These are phyloP conservation scores for Aphelenchoides bicaudatus DNA, from an alignment of 2,888 invertebrate species.

Conservation along the genomic window DNA sequence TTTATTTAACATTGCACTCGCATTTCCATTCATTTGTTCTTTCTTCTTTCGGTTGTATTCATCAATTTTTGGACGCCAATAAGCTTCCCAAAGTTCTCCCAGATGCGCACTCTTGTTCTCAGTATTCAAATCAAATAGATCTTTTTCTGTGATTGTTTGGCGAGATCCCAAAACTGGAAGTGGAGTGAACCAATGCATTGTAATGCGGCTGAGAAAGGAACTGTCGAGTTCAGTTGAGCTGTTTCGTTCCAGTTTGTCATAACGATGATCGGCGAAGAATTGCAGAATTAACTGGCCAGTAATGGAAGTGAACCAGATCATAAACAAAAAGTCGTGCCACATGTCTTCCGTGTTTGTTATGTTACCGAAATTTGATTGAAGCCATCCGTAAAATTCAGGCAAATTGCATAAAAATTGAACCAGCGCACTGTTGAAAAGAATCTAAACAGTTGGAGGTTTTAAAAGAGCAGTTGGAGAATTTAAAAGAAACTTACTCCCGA, in stretches of 20 bases:
- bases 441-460: too few species aligned
- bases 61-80: slow-evolving; percentile 43
- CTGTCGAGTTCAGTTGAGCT: slow-evolving; percentile 42
- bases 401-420: slow-evolving; percentile 72
- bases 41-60: slow-evolving; percentile 26
- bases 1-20: too few species aligned
- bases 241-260: slow-evolving; percentile 30
- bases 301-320: slow-evolving; percentile 39
- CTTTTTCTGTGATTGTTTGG: slow-evolving; percentile 42
- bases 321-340: slow-evolving; percentile 30
- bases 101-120: slow-evolving; percentile 39
- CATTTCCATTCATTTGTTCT: slow-evolving; percentile 23
- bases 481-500: too few species aligned
- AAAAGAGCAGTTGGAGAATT: too few species aligned
- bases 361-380: slow-evolving; percentile 25
- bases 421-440: slow-evolving; percentile 85
- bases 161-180: slow-evolving; percentile 44
- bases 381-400: slow-evolving; percentile 51
- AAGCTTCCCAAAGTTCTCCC: slow-evolving; percentile 40
- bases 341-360: neutral
- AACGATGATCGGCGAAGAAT: slow-evolving; percentile 46
- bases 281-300: slow-evolving; percentile 37
- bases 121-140: slow-evolving; percentile 49
- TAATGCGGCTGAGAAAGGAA: slow-evolving; percentile 47
- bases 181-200: slow-evolving; percentile 53